Conservation (phyloP, 1,140 invertebrate genomes). For the Yoshiicerus persimilis region DNA sequence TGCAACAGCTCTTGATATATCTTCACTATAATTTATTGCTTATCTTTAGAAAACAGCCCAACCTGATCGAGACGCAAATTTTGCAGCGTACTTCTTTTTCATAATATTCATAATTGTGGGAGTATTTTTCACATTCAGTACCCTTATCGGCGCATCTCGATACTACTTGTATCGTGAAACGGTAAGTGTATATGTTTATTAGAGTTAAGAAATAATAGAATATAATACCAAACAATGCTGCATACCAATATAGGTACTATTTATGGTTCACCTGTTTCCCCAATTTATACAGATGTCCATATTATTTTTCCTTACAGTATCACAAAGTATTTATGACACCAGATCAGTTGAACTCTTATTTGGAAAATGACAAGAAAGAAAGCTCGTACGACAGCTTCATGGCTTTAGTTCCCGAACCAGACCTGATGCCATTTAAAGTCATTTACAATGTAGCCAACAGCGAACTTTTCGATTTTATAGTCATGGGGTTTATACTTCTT, state of each 20-base stretch:
- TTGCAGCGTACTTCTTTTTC: background rate
- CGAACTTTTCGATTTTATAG: background rate
- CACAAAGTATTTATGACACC: background rate
- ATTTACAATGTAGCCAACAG: background rate
- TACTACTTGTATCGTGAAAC: background rate
- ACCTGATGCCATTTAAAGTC: background rate
- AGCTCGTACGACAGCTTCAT: background rate
- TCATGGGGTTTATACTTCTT: background rate
- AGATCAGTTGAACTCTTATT: background rate
- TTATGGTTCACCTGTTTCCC: too few species aligned
- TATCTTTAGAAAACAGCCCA: background rate
- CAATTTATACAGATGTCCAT: too few species aligned
- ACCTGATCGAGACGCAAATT: background rate
- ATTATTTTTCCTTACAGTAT: background rate
- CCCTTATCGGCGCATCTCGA: background rate
- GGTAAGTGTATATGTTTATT: background rate
- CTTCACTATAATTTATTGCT: background rate
- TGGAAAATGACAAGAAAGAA: background rate
- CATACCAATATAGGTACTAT: too few species aligned
- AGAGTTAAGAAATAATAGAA: background rate
- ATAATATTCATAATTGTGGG: background rate
- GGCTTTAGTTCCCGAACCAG: background rate
- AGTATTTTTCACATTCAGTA: constrained; percentile 1
- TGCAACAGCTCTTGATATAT: too few species aligned
- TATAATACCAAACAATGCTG: background rate